Conservation (phyloP, 2,888 invertebrate species). For the Lasioglossum figueresi region DNA sequence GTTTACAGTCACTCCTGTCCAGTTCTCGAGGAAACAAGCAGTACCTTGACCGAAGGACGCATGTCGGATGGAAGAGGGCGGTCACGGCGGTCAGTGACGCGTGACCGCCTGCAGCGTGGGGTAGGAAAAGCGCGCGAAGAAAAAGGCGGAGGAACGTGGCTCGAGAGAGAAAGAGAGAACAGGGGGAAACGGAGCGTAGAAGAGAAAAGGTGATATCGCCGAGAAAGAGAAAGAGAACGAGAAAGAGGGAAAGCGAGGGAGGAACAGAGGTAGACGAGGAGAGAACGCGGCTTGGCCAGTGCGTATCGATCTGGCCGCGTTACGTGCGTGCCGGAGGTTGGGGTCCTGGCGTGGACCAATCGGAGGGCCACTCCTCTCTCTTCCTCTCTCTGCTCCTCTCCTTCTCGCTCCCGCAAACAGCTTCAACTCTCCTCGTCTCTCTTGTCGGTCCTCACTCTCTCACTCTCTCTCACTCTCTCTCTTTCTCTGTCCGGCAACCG, state of each 20-base stretch:
- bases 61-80: constrained; percentile 2
- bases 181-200: constrained; percentile 19
- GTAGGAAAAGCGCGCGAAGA: constrained; percentile 25
- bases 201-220: constrained; percentile 40
- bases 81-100: constrained; percentile 27
- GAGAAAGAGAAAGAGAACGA: not conserved
- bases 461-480: not conserved
- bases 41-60: not conserved
- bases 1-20: no score
- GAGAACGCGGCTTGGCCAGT: constrained; percentile 80
- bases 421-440: constrained; percentile 50
- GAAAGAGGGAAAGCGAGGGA: constrained; percentile 14
- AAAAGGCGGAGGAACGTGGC: not conserved
- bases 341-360: constrained; percentile 82
- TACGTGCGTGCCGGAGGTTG: constrained; percentile 82
- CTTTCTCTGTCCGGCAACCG: constrained; percentile 28
- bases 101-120: not conserved
- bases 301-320: constrained; percentile 84
- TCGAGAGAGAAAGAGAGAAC: constrained; percentile 29
- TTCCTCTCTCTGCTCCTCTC: constrained; percentile 66
- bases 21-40: not conserved
- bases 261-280: constrained; percentile 24
- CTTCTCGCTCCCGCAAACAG: constrained; percentile 56
- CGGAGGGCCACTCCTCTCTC: constrained; percentile 81
- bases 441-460: constrained; percentile 40